These are phyloP conservation scores for Calidris pygmaea DNA, from an alignment of 2,113 vertebrate species.

Conservation along the genomic window DNA sequence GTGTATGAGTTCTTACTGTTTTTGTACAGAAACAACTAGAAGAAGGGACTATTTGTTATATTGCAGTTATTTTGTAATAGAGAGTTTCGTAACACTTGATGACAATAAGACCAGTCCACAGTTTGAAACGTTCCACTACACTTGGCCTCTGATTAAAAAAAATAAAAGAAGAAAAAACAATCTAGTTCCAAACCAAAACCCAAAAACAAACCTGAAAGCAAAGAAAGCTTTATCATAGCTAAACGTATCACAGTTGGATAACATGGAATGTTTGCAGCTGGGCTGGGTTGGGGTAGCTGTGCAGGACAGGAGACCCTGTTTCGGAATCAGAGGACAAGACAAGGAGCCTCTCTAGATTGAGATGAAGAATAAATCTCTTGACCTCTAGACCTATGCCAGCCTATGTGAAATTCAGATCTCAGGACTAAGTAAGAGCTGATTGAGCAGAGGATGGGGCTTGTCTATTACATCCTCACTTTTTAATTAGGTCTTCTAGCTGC, in stretches of 20 bases:
- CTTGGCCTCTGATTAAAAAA: neutral
- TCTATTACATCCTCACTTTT: slow-evolving; percentile 60
- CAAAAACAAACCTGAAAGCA: neutral
- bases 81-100: neutral
- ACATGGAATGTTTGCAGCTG: neutral
- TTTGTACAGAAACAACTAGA: neutral
- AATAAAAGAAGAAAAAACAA: neutral
- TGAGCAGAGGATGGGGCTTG: slow-evolving; percentile 56
- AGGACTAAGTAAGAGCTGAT: slow-evolving; percentile 52
- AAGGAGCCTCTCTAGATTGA: slow-evolving; percentile 25
- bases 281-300: neutral
- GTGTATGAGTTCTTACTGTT: neutral
- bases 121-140: neutral
- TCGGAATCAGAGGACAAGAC: slow-evolving; percentile 38
- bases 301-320: neutral
- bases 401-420: slow-evolving; percentile 31
- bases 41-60: neutral
- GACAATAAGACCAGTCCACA: neutral
- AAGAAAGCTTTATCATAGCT: neutral
- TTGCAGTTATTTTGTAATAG: neutral
- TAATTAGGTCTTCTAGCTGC: slow-evolving; percentile 46
- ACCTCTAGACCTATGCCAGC: neutral
- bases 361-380: slow-evolving; percentile 45
- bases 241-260: neutral
- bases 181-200: neutral